Conservation (phyloP, 2,113 vertebrate genomes). For the Hippopotamus amphibius region DNA sequence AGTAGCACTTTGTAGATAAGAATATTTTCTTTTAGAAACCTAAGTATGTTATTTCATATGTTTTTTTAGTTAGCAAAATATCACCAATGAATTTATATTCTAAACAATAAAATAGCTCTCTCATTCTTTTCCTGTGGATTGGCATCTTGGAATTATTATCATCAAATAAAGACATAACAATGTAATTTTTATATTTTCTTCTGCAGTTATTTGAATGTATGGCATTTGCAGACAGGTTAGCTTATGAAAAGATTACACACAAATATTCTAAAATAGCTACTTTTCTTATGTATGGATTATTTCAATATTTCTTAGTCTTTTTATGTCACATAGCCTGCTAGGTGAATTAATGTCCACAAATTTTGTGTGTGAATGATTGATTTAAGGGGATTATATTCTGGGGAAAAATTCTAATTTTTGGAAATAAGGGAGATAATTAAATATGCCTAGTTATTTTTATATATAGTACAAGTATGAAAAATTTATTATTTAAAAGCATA, state of each 20-base stretch:
- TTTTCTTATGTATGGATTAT: slow-evolving; percentile 32
- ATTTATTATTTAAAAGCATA: slow-evolving; percentile 7
- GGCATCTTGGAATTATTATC: background rate
- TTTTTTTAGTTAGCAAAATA: slow-evolving; percentile 24
- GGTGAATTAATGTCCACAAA: slow-evolving; percentile 30
- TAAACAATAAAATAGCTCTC: background rate
- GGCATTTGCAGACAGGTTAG: slow-evolving; percentile 25
- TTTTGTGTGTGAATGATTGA: slow-evolving; percentile 18
- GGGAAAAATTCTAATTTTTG: background rate
- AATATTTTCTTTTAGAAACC: background rate
- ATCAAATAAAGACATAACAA: background rate
- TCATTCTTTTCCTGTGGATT: background rate
- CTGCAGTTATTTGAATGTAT: slow-evolving; percentile 25
- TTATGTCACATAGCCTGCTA: background rate
- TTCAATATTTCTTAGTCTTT: slow-evolving; percentile 27
- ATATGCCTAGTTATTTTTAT: background rate
- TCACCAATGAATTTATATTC: background rate
- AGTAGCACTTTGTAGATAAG: background rate
- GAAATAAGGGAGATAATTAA: slow-evolving; percentile 50
- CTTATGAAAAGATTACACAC: background rate
- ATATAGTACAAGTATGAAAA: slow-evolving; percentile 26
- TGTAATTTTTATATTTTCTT: background rate
- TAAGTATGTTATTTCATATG: background rate
- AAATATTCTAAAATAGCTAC: slow-evolving; percentile 49
- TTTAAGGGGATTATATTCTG: slow-evolving; percentile 37